Evolutionary conservation across 2,113 vertebrate species (phyloP), one percentile per base, ranked within the genome.

Genomic region (Propithecus coquereli): DNA sequence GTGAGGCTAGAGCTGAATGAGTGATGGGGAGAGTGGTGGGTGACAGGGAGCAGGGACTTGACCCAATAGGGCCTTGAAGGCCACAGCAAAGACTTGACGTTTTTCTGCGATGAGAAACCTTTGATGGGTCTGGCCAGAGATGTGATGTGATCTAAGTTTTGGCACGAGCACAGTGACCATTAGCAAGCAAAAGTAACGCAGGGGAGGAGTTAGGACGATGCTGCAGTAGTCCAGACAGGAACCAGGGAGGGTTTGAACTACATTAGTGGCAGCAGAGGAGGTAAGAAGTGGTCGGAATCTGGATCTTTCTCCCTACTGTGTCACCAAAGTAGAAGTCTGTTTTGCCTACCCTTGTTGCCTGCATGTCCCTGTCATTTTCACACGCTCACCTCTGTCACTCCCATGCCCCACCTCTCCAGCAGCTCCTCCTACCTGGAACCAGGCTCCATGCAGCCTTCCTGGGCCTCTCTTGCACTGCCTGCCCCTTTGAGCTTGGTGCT

Each of bases 41-140:
- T 2, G 13, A 18, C 2, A 13, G 9, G 40, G 20, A 70, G 25
- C 17, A n/a, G 34, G 27, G 47, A 22, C 83, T 79, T 43, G 30
- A 65, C 25, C 20, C 12, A 0, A 0, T 5, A 25, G 9, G 47
- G 40, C 54, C 76, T 47, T 3, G 0, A 4, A 70, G 25, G 12
- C 65, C 57, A 17, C 18, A 20, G 54, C 5, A 32, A 84, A 87
- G 76, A 52, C 25, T 3, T 47, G 79, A 66, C 23, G 22, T 18
- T 52, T 65, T 91, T 85, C 81, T 45, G 52, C 74, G 59, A 81
- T n/a, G 40, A 20, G 40, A 85, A 85, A 37, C 6, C 76, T 61
- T 47, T 40, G 8, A 2, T 59, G 43, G 61, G 17, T 83, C 57
- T 94, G 82, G 81, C 37, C 61, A 86, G n/a, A 73, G 27, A 7